These are phyloP conservation scores for Microctenopoma lineatum DNA, from an alignment of 2,797 vertebrate genomes.

Conservation along the genomic window DNA sequence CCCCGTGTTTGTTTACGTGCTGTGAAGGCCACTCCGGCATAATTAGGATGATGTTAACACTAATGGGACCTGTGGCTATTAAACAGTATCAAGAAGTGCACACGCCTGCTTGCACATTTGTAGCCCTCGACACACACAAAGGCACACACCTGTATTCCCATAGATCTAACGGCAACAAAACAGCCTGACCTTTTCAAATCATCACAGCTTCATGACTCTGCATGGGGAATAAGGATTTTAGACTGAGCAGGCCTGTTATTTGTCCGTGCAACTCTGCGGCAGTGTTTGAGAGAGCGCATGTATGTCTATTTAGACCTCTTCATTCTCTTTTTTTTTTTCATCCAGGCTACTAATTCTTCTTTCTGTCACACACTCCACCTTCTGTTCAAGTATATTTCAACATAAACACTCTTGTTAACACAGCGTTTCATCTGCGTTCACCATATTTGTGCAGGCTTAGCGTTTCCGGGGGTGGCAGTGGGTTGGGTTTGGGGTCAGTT, in stretches of 20 bases:
- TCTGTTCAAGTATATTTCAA: conserved; percentile 9
- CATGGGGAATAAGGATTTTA: conserved; percentile 18
- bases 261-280: conserved; percentile 21
- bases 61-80: conserved; percentile 62
- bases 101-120: conserved; percentile 25
- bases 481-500: conserved; percentile 6
- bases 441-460: conserved; percentile 10
- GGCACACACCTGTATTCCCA: conserved; percentile 49
- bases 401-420: not conserved
- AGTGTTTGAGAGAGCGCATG: not conserved
- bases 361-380: not conserved
- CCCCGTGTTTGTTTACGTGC: conserved; percentile 56
- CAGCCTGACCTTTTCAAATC: conserved; percentile 66
- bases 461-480: not conserved
- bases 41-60: conserved; percentile 70
- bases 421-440: conserved; percentile 22
- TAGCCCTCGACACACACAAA: conserved; percentile 4
- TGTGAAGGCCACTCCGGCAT: conserved; percentile 52
- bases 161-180: conserved; percentile 46
- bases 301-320: conserved; percentile 6
- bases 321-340: not conserved
- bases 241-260: conserved; percentile 30
- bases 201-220: conserved; percentile 53
- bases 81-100: conserved; percentile 48
- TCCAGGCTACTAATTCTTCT: not conserved